Evolutionary conservation across 2,797 vertebrate genomes (phyloP).

Genomic region (Darevskia mixta): DNA sequence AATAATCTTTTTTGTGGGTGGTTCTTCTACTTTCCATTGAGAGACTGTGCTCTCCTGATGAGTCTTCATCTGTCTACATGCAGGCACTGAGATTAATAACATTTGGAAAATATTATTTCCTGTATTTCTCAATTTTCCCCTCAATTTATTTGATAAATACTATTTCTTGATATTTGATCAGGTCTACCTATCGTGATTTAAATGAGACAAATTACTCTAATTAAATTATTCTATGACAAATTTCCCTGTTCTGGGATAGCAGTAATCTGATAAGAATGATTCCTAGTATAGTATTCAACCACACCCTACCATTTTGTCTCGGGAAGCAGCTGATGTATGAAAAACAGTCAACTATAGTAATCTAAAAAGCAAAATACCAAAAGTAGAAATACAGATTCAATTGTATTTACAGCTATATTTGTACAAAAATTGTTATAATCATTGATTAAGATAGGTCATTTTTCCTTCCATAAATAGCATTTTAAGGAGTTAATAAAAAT

Average conservation of each 20-base stretch:
- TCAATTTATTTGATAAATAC: slow-evolving; percentile 38
- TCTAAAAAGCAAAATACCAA: no score
- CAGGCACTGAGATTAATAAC: slow-evolving; percentile 29
- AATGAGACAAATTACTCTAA: slow-evolving; percentile 47
- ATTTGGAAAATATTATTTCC: slow-evolving; percentile 25
- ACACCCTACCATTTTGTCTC: background rate
- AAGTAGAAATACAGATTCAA: background rate
- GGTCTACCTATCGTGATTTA: slow-evolving; percentile 27
- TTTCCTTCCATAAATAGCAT: no score
- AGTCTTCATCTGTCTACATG: background rate
- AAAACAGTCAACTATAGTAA: background rate
- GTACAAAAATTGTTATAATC: background rate
- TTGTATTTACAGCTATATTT: background rate
- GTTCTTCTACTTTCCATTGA: background rate
- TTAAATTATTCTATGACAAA: slow-evolving; percentile 37
- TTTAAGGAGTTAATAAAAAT: background rate
- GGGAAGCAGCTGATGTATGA: background rate
- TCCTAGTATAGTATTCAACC: slow-evolving; percentile 37
- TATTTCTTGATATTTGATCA: slow-evolving; percentile 33
- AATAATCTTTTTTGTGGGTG: no score
- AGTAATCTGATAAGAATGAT: slow-evolving; percentile 36
- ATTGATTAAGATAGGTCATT: no score
- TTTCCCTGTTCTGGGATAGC: slow-evolving; percentile 31
- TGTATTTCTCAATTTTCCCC: slow-evolving; percentile 27
- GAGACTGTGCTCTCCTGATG: background rate